Base-by-base conservation (phyloP, 2,113 vertebrate species). In the Nibea coibor region DNA sequence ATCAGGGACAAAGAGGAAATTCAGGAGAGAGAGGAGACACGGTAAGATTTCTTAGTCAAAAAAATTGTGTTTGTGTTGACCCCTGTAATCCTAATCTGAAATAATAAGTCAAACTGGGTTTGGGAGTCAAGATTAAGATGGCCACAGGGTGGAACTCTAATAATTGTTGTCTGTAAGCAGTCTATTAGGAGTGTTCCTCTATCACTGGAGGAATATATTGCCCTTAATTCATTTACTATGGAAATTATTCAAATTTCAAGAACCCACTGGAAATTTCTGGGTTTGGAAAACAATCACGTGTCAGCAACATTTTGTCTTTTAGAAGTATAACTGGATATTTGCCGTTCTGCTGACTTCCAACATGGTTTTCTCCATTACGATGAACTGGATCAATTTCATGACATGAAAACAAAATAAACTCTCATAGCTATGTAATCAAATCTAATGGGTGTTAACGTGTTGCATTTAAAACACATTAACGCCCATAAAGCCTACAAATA, bases 1-100 rank as follows among this genome's bases (percentile, higher is more conserved):
- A 24, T 70, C 78, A 95, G 94, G 94, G 94, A 42, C 91, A 94
- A 88, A 88, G 77, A 42, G 94, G 94, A 82, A 82, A 72, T 62
- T 1, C 63, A 42, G 94, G 93, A 35, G 92, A 94, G 86, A 88
- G 78, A 84, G 94, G 94, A 19, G 72, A 61, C 26, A 79, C 56
- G 88, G 94, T 95, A 90, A 82, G 81, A 53, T 61, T 45, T 15
- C 28, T 28, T 51, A n/a, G 10, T 67, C n/a, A 58, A 26, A 57
- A 26, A 39, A 43, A 6, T 22, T 12, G 3, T 17, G 45, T 31
- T 35, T 5, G 3, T 22, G 15, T 20, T 74, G 20, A 68, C 26
- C 31, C 68, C 8, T 69, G 10, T 65, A 5, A 56, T 50, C 5
- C 42, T 47, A 39, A 63, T 47, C 14, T 31, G 26, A 17, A 50